Percentiles rank a stretch among this genome's conserved stretches.
These are phyloP conservation scores for Drosophila novamexicana DNA, from an alignment of 1,140 invertebrate species.

Conservation along the genomic window DNA sequence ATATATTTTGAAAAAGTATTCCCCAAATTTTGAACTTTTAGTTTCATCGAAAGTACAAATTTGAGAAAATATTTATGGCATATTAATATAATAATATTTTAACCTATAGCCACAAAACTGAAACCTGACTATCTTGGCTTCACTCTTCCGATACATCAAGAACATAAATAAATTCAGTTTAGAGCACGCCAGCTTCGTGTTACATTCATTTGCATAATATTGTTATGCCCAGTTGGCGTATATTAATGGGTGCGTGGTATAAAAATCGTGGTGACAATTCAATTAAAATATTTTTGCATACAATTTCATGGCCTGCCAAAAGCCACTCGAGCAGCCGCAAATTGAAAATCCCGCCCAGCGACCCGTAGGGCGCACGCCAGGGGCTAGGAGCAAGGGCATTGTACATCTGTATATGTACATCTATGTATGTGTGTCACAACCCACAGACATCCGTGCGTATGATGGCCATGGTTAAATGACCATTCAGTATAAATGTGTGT, in stretches of 20 bases:
- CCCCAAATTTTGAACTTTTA: too few relatives aligned
- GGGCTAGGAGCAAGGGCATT: not conserved
- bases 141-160: too few relatives aligned
- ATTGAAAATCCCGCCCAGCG: slow-evolving; percentile 46
- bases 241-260: not conserved
- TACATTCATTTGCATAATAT: not conserved
- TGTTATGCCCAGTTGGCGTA: not conserved
- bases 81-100: too few relatives aligned
- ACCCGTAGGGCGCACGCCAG: not conserved
- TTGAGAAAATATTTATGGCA: too few relatives aligned
- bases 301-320: slow-evolving; percentile 65
- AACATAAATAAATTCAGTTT: too few relatives aligned
- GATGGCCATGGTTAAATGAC: slow-evolving; percentile 32
- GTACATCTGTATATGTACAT: not conserved
- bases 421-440: slow-evolving; percentile 1
- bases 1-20: too few relatives aligned
- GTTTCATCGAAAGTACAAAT: too few relatives aligned
- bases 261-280: slow-evolving; percentile 79
- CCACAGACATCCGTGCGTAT: slow-evolving; percentile 28
- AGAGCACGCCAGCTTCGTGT: too few relatives aligned
- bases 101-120: too few relatives aligned
- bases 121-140: too few relatives aligned
- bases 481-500: slow-evolving; percentile 19
- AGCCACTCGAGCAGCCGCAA: slow-evolving; percentile 73
- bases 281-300: slow-evolving; percentile 82